Percentiles rank a stretch among this genome's conserved stretches.
phyloP scores from a whole-genome alignment of 2,888 invertebrate species.

The Pristionchus japonicus region DNA sequence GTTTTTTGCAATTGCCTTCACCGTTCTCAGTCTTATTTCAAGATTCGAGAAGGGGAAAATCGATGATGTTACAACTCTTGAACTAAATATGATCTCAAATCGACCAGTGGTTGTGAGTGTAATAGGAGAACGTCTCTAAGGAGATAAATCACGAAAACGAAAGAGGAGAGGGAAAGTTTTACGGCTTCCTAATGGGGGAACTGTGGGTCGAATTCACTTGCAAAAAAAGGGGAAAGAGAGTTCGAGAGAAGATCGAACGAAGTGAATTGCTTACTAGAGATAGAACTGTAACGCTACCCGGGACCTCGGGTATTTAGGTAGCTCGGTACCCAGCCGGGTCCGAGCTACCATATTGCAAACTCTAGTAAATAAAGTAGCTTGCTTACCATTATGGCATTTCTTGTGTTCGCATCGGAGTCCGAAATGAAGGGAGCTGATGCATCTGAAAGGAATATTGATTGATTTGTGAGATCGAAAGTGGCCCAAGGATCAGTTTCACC shows the following conservation, averaged over 20 bases:
- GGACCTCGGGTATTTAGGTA: too few relatives aligned
- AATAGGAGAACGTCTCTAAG: background rate
- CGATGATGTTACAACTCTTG: too few relatives aligned
- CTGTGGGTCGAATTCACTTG: conserved; percentile 23
- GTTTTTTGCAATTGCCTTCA: too few relatives aligned
- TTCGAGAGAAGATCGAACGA: too few relatives aligned
- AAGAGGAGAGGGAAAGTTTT: background rate
- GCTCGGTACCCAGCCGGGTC: too few relatives aligned
- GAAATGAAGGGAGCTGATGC: background rate
- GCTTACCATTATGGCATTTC: background rate
- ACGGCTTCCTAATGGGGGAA: conserved; percentile 5
- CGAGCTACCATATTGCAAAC: too few relatives aligned
- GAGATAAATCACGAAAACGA: conserved; percentile 10
- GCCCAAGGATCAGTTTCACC: background rate
- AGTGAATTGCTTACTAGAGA: too few relatives aligned
- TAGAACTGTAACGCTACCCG: too few relatives aligned
- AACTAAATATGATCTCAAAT: background rate
- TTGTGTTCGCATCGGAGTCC: background rate
- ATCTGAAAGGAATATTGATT: background rate
- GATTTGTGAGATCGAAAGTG: background rate
- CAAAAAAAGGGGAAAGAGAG: conserved; percentile 22
- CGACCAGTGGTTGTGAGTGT: background rate
- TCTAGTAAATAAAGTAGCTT: background rate
- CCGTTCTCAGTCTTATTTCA: too few relatives aligned
- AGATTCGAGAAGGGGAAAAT: too few relatives aligned